Base-by-base conservation (phyloP, 53 echinoderm and acorn worm genomes). In the Echinarachnius parma region DNA sequence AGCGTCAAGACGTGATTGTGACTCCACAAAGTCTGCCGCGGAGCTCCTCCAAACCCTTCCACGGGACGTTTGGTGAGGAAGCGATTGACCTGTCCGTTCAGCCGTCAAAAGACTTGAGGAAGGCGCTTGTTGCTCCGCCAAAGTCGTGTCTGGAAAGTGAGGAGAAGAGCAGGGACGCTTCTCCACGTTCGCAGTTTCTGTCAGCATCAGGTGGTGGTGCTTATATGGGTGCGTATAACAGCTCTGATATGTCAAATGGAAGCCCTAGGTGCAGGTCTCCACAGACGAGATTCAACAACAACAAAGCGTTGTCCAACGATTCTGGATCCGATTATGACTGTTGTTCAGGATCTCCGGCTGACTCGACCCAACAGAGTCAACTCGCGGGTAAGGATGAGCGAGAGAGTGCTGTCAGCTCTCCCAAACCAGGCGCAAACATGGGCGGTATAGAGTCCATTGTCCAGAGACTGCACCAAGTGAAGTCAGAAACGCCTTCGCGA, bases 381-480 rank as follows among this genome's bases (percentile, higher is more conserved):
- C 56, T 2, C 14, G 36, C 32, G 21, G 58, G 42, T n/a, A 42
- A 45, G 57, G 74, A 72, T 32, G 74, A 72, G 14, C 8, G 19
- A 18, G 74, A 72, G 1, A n/a, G 5, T 37, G 55, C 72, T 5
- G 9, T 53, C 34, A 70, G 34, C 28, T 53, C 70, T 34, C 53
- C 70, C 0, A 54, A 8, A 29, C 29, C 74, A 28, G 74, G 56
- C 21, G 1, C 56, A 13, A 54, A 72, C 57, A 72, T 72, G 28
- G 74, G 74, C n/a, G 74, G 74, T 4, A 72, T 72, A 37, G 74
- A 72, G 29, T 72, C 74, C 26, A 72, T 72, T 39, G 74, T 72
- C 19, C 74, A 72, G 57, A 72, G 74, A 53, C 29, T 72, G 27
- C 74, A 72, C 34, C 74, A 72, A 19, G 74, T 72, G 26, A 72